Conservation (phyloP, 2,113 vertebrate species). For the Halichoeres trimaculatus region DNA sequence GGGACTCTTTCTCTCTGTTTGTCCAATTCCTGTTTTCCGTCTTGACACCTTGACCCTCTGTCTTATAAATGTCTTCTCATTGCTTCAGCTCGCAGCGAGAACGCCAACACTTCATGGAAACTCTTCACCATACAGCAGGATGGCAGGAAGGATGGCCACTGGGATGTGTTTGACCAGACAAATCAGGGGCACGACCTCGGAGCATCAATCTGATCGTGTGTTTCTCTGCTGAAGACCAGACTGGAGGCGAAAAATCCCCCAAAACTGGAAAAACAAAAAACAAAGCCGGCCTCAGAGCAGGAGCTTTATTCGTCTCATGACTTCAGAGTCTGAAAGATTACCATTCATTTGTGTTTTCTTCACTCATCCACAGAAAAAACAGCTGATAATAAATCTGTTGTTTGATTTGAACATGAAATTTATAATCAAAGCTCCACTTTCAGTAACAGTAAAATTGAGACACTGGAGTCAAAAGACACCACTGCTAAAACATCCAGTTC, state of each 20-base stretch:
- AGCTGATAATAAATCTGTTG: too few relatives aligned
- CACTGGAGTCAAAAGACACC: too few relatives aligned
- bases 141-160: background rate
- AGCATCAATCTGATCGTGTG: constrained; percentile 1
- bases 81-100: background rate
- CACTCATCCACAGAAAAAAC: too few relatives aligned
- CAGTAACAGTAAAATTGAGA: too few relatives aligned
- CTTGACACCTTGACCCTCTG: background rate
- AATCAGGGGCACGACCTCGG: constrained; percentile 10
- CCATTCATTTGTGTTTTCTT: too few relatives aligned
- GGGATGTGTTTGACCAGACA: background rate
- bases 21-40: background rate
- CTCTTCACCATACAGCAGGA: background rate
- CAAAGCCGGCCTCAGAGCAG: background rate
- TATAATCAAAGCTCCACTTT: too few relatives aligned
- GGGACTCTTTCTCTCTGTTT: too few relatives aligned
- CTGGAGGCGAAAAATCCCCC: background rate
- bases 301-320: too few relatives aligned
- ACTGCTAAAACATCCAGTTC: too few relatives aligned
- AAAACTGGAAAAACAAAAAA: constrained; percentile 3
- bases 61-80: too few relatives aligned
- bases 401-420: too few relatives aligned
- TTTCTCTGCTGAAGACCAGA: constrained; percentile 1
- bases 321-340: too few relatives aligned
- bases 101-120: background rate